Evolutionary conservation across 2,113 vertebrate species (phyloP).

Genomic region (Gavialis gangeticus): DNA sequence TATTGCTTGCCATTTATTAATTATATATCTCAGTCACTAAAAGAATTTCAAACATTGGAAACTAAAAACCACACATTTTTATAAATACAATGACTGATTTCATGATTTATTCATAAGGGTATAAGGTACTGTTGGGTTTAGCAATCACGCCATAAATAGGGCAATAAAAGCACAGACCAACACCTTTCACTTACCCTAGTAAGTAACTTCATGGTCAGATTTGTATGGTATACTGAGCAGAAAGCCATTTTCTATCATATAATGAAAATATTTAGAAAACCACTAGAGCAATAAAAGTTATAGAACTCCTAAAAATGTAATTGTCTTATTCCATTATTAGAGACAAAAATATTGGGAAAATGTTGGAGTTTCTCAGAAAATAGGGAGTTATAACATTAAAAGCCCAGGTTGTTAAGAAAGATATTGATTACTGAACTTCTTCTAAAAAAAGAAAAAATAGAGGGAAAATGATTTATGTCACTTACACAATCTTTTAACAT

Average conservation of each 20-base stretch:
- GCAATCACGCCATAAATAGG: conserved; percentile 78
- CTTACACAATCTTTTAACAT: not conserved
- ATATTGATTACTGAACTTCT: not conserved
- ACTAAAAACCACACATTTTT: conserved; percentile 65
- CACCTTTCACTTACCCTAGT: conserved; percentile 68
- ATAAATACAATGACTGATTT: conserved; percentile 67
- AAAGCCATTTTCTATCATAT: conserved; percentile 80
- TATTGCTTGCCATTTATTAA: conserved; percentile 21
- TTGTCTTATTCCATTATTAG: conserved; percentile 62
- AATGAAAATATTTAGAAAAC: conserved; percentile 77
- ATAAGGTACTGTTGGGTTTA: conserved; percentile 78
- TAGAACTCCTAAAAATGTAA: conserved; percentile 72
- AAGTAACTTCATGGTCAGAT: conserved; percentile 81
- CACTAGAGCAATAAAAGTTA: conserved; percentile 68
- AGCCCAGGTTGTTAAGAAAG: not conserved
- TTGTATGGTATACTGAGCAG: conserved; percentile 80
- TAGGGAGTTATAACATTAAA: conserved; percentile 22
- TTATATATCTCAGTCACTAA: conserved; percentile 44
- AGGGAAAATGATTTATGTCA: not conserved
- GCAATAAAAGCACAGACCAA: conserved; percentile 84
- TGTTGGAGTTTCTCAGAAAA: conserved; percentile 17
- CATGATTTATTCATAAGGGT: conserved; percentile 81
- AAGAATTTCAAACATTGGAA: conserved; percentile 62
- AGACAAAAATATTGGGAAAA: conserved; percentile 56
- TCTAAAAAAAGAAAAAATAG: not conserved